These are phyloP conservation scores for Drosophila burlai DNA, from an alignment of 1,140 invertebrate genomes.

Conservation along the genomic window DNA sequence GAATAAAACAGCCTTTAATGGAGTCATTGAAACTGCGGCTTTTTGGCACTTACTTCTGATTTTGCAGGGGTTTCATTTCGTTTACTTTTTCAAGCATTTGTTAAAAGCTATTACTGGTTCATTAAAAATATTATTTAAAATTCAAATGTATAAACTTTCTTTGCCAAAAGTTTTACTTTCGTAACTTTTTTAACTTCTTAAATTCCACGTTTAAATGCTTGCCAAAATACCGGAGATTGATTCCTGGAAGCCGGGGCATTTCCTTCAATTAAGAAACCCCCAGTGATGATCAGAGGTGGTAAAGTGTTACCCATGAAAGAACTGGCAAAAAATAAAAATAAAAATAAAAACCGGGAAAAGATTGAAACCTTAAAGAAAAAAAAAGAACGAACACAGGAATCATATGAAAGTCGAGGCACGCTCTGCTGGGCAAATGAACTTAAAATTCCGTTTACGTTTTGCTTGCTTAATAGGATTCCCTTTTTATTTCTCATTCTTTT, in stretches of 20 bases:
- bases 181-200: not conserved
- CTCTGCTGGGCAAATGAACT: conserved; percentile 63
- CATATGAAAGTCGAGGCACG: conserved; percentile 52
- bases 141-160: not conserved
- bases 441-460: conserved; percentile 74
- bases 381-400: conserved; percentile 29
- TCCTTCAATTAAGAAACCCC: conserved; percentile 9
- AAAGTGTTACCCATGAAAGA: conserved; percentile 20
- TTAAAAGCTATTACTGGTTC: too few relatives aligned
- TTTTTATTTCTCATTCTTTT: conserved; percentile 39
- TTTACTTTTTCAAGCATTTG: not conserved
- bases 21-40: conserved; percentile 65
- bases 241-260: conserved; percentile 8
- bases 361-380: conserved; percentile 2
- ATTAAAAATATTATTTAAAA: too few relatives aligned
- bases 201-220: not conserved
- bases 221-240: not conserved
- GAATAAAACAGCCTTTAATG: conserved; percentile 66
- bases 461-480: conserved; percentile 73
- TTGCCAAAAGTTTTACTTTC: not conserved
- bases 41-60: conserved; percentile 43
- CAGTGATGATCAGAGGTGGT: conserved; percentile 8
- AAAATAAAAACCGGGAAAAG: conserved; percentile 2
- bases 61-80: not conserved
- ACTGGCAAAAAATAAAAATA: conserved; percentile 3